A percentile compares a stretch with the other conserved stretches of the same genome.
phyloP scores from a whole-genome alignment of 2,888 invertebrate genomes.

The Pterobdella sp. region DNA sequence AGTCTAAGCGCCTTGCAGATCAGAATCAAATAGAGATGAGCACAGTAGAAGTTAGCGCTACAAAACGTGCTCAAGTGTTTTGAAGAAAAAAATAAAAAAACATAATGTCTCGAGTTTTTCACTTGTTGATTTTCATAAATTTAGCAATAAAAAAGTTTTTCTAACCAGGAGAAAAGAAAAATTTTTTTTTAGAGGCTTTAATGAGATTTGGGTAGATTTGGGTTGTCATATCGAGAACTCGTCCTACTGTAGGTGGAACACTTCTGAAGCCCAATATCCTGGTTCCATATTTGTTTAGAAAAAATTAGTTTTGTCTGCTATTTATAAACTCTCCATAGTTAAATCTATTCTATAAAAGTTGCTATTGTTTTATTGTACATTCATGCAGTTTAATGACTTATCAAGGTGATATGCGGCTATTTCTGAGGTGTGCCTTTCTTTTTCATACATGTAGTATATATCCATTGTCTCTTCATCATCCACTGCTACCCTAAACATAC shows the following conservation, averaged over 20 bases:
- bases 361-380: not conserved
- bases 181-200: constrained; percentile 58
- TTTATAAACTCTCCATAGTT: no score
- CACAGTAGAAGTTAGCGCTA: no score
- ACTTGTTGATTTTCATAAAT: no score
- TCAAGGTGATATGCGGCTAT: constrained; percentile 73
- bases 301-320: constrained; percentile 11
- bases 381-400: constrained; percentile 26
- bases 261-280: constrained; percentile 85
- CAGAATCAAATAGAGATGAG: no score
- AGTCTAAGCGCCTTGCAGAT: no score
- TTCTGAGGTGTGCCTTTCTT: constrained; percentile 93
- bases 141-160: not conserved
- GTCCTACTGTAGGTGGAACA: constrained; percentile 89
- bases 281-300: constrained; percentile 37
- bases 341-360: no score
- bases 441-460: constrained; percentile 58
- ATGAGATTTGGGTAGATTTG: constrained; percentile 85
- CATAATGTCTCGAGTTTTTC: no score
- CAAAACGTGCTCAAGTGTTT: no score
- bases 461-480: constrained; percentile 20
- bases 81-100: no score
- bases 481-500: constrained; percentile 12
- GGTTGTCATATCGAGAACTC: constrained; percentile 84
- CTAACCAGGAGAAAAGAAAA: constrained; percentile 56